A percentile compares a stretch with the other conserved stretches of the same genome.
phyloP scores from a whole-genome alignment of 2,888 invertebrate genomes.

The Caradrina clavipalpis region DNA sequence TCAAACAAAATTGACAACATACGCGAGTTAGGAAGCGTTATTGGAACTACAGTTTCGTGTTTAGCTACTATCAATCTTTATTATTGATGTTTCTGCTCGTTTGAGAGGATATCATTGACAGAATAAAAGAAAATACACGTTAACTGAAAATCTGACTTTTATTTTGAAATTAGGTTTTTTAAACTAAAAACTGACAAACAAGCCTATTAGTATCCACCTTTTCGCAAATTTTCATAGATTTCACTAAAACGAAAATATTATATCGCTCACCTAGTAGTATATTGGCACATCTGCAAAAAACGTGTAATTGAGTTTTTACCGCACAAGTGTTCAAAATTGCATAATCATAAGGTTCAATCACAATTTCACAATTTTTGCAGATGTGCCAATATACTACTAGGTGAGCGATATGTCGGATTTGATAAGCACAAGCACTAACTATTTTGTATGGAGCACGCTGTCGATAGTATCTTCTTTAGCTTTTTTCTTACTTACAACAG shows the following conservation, averaged over 20 bases:
- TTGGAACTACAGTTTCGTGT: conserved; percentile 23
- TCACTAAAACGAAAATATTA: not conserved
- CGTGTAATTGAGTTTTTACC: no score
- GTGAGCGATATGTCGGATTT: not conserved
- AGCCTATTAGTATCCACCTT: not conserved
- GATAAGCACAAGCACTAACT: not conserved
- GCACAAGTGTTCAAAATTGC: no score
- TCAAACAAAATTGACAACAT: conserved; percentile 45
- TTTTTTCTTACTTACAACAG: conserved; percentile 1
- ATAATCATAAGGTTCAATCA: no score
- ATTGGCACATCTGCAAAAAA: no score
- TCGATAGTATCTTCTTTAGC: not conserved
- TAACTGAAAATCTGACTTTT: no score
- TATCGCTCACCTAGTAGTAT: no score
- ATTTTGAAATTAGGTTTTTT: not conserved
- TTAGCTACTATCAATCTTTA: conserved; percentile 6
- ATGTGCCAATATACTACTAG: no score
- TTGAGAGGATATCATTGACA: not conserved
- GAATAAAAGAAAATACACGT: no score
- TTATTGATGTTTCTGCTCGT: conserved; percentile 2
- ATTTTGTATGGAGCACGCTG: not conserved
- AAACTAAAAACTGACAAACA: not conserved
- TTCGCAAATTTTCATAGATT: not conserved
- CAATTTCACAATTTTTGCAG: no score
- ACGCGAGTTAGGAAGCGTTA: conserved; percentile 23